Conservation (phyloP, 2,888 invertebrate species). For the Hecatera dysodea region DNA sequence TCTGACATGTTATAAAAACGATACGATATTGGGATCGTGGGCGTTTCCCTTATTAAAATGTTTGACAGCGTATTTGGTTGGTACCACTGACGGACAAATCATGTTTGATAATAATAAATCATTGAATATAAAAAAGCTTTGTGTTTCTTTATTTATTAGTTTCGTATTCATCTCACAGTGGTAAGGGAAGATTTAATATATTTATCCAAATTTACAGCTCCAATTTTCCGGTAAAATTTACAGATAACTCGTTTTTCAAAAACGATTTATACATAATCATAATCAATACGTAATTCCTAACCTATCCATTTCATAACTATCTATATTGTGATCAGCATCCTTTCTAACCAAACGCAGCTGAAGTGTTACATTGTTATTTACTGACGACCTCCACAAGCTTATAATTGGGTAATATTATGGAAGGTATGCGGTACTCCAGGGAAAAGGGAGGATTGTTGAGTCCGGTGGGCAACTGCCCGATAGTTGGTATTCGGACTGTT, state of each 20-base stretch:
- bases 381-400: background rate
- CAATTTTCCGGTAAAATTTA: too few species aligned
- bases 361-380: background rate
- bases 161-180: background rate
- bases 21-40: constrained; percentile 29
- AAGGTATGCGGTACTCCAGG: too few species aligned
- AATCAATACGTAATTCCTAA: too few species aligned
- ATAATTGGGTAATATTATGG: too few species aligned
- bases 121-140: background rate
- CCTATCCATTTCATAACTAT: too few species aligned
- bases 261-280: too few species aligned
- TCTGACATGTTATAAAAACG: constrained; percentile 57
- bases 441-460: too few species aligned
- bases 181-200: background rate
- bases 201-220: background rate
- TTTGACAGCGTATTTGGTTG: constrained; percentile 35
- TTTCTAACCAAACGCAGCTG: background rate
- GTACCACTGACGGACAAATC: background rate
- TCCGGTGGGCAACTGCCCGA: too few species aligned
- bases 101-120: constrained; percentile 1
- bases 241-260: too few species aligned
- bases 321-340: background rate
- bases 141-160: background rate
- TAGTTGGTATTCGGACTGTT: too few species aligned
- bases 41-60: constrained; percentile 40